Evolutionary conservation across 2,888 invertebrate species (phyloP).

Genomic region (Drosophila pseudotalamancana): DNA sequence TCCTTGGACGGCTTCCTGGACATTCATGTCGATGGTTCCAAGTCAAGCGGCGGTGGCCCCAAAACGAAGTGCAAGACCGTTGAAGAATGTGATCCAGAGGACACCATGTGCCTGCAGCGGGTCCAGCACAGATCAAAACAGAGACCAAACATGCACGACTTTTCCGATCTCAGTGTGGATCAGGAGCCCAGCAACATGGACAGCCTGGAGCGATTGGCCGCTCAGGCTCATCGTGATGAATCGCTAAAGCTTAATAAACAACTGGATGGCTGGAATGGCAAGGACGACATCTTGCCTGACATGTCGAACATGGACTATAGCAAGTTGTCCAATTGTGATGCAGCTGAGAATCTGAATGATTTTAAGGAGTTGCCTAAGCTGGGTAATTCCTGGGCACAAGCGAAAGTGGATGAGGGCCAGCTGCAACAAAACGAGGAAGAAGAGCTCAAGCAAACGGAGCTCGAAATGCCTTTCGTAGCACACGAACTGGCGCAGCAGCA

Average conservation of each 20-base stretch:
- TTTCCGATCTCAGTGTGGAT: not conserved
- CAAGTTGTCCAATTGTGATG: slow-evolving; percentile 11
- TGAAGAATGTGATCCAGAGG: slow-evolving; percentile 49
- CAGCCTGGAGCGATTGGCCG: slow-evolving; percentile 26
- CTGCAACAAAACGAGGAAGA: slow-evolving; percentile 5
- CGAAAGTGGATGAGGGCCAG: slow-evolving; percentile 1
- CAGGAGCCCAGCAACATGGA: slow-evolving; percentile 6
- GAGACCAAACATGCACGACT: slow-evolving; percentile 7
- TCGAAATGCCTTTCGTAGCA: slow-evolving; percentile 13
- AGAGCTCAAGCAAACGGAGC: not conserved
- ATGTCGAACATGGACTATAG: slow-evolving; percentile 26
- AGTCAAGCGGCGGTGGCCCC: not conserved
- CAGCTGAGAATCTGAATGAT: not conserved
- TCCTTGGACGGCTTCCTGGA: slow-evolving; percentile 22
- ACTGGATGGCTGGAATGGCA: slow-evolving; percentile 25
- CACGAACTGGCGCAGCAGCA: slow-evolving; percentile 16
- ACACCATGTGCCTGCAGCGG: slow-evolving; percentile 47
- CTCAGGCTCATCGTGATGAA: slow-evolving; percentile 19
- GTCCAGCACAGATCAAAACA: slow-evolving; percentile 17
- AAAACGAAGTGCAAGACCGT: slow-evolving; percentile 13
- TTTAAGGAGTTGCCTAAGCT: slow-evolving; percentile 22
- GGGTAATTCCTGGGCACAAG: not conserved
- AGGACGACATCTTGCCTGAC: slow-evolving; percentile 5
- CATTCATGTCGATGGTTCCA: slow-evolving; percentile 18
- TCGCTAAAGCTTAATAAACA: slow-evolving; percentile 12